Conservation (phyloP, 2,888 invertebrate species). For the Ophion costatus region DNA sequence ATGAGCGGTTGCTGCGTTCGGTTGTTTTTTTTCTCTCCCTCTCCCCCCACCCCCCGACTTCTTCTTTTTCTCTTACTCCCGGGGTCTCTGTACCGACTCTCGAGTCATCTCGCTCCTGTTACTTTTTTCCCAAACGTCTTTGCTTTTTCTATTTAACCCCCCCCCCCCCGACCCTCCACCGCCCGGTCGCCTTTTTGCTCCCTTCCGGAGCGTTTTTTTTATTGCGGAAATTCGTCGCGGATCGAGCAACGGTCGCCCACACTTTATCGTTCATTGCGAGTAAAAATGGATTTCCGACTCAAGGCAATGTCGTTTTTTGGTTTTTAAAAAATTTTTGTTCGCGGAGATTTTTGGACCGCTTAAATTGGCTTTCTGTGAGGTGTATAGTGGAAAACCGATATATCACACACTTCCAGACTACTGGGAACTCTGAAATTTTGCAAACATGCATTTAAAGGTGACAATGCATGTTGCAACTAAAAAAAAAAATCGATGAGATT, state of each 20-base stretch:
- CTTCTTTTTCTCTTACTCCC: constrained; percentile 1
- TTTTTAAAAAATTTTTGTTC: too few relatives aligned
- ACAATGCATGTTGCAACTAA: too few relatives aligned
- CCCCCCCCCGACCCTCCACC: background rate
- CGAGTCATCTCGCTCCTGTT: constrained; percentile 21
- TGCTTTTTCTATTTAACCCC: constrained; percentile 10
- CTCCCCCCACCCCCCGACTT: background rate
- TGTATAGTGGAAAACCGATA: too few relatives aligned
- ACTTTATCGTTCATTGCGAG: background rate
- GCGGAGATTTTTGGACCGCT: too few relatives aligned
- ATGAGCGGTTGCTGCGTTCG: constrained; percentile 15
- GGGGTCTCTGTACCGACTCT: constrained; percentile 1
- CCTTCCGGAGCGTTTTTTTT: background rate
- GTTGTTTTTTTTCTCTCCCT: background rate
- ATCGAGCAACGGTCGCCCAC: constrained; percentile 20
- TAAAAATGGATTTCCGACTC: background rate
- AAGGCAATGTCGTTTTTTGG: background rate
- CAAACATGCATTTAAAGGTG: too few relatives aligned
- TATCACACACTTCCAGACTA: too few relatives aligned
- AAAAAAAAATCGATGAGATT: too few relatives aligned
- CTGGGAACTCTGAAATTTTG: too few relatives aligned
- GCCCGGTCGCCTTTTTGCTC: background rate
- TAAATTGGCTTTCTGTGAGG: too few relatives aligned
- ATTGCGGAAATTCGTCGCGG: constrained; percentile 20
- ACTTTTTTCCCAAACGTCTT: background rate